A percentile compares a stretch with the other conserved stretches of the same genome.
phyloP scores from a whole-genome alignment of 92 coral and sea anemone genomes.

The Epizoanthus illoricatus region DNA sequence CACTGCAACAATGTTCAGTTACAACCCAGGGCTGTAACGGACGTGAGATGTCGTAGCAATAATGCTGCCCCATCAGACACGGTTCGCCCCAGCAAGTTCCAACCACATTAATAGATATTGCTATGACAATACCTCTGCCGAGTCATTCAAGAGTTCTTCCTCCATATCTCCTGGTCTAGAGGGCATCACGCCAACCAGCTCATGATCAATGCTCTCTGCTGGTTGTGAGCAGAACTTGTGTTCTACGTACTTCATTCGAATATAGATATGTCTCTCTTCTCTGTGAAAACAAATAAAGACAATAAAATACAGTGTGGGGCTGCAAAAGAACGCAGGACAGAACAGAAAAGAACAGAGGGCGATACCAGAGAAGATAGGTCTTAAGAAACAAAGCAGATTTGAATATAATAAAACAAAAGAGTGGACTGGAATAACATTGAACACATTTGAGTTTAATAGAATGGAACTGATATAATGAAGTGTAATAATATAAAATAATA shows the following conservation, averaged over 20 bases:
- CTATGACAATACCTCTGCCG: slow-evolving; percentile 70
- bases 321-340: neutral
- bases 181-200: slow-evolving; percentile 64
- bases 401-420: too few species aligned
- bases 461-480: too few species aligned
- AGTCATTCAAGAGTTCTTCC: slow-evolving; percentile 84
- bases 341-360: too few species aligned
- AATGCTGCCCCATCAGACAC: too few species aligned
- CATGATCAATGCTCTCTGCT: slow-evolving; percentile 71
- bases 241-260: slow-evolving; percentile 83
- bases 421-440: too few species aligned
- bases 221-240: slow-evolving; percentile 61
- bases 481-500: neutral
- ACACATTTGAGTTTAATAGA: too few species aligned
- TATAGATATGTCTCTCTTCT: slow-evolving; percentile 80
- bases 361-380: too few species aligned
- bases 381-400: too few species aligned
- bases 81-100: neutral
- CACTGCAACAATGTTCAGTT: too few species aligned
- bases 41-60: too few species aligned
- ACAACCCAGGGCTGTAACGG: too few species aligned
- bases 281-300: slow-evolving; percentile 43
- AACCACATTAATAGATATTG: neutral
- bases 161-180: slow-evolving; percentile 84
- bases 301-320: neutral